Base-by-base conservation (phyloP, 2,888 invertebrate species). In the Nomada ruficornis region DNA sequence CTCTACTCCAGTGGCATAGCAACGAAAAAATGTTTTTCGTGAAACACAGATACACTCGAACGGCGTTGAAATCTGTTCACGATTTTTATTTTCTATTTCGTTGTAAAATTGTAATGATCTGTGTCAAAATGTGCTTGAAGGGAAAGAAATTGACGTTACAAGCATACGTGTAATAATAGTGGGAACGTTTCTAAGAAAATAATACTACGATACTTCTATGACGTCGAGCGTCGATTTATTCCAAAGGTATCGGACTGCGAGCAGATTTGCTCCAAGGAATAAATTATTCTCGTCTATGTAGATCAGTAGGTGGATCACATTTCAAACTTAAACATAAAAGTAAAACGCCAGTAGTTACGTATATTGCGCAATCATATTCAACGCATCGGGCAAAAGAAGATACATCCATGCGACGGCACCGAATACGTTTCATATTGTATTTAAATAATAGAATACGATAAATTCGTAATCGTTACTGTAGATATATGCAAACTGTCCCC, bases 391-490 rank as follows among this genome's bases (percentile, higher is more conserved):
- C 23, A 26, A 64, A 4, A 54, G 20, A 20, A 20, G n/a, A n/a
- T 20, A 26, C 29, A 59, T 54, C 57, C 67, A 65, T 64, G 42
- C 54, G 57, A 47, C 55, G 55, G 62, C 70, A 76, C 63, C 29
- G 74, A 75, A 83, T 36, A 71, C 71, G 47, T 70, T 65, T 80
- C 67, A 64, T 75, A 82, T 83, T 83, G 80, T 80, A 80, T 79
- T 85, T 80, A 82, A 83, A 79, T 52, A 68, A 77, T 82, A 77
- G 67, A 71, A 54, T 85, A 82, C 80, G 83, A 85, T 55, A 63
- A 72, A 85, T 80, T 85, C 80, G 75, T 86, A 82, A 87, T 79
- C 86, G 78, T 85, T 81, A 88, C 47, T 86, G 86, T 86, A 86
- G 85, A 88, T 88, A 88, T 15, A 47, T 78, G 72, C 83, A 82